Evolutionary conservation across 2,113 vertebrate genomes (phyloP), one percentile per base, ranked within the genome.

Genomic region (Osmerus eperlanus): DNA sequence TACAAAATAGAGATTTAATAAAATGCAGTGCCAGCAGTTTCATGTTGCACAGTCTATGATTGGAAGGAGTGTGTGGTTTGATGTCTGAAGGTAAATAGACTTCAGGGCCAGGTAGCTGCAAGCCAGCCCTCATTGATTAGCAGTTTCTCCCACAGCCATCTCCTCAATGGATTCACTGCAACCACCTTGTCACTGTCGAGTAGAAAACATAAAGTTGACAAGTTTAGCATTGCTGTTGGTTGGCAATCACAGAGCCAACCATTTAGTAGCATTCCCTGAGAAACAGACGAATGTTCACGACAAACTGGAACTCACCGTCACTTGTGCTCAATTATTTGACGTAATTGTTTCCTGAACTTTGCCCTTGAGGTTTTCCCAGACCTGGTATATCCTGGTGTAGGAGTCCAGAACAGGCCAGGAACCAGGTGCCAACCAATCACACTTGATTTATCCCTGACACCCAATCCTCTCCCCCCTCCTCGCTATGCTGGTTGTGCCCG

Each of bases 281-380:
- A 84, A 84, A 80, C 81, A 76, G 81, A 81, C 78, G 72, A 59
- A 65, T 63, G 77, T 84, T 78, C 68, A 68, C 78, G 80, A 78
- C 65, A 55, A 72, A 3, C 63, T 72, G 81, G 78, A 72, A 74
- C 79, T 83, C 21, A 1, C 41, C 61, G 25, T 58, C 73, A 74
- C 75, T 70, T 63, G 75, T 72, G 78, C 61, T 65, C 78, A 82
- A 71, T 91, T 88, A 86, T 85, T 86, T 83, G 58, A 75, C 72
- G 75, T 91, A 92, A 90, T 91, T 92, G 89, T 86, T 91, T 91
- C 89, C 91, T 91, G 90, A 90, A 85, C 91, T 91, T 87, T 89
- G 82, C 81, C 85, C 85, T 74, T 77, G 78, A 84, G 85, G 81
- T 78, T 88, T 81, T 70, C 73, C 74, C 73, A 81, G 77, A 83